Evolutionary conservation across 1,140 invertebrate species (phyloP), one percentile per base, ranked within the genome.

Genomic region (Contarinia nasturtii): DNA sequence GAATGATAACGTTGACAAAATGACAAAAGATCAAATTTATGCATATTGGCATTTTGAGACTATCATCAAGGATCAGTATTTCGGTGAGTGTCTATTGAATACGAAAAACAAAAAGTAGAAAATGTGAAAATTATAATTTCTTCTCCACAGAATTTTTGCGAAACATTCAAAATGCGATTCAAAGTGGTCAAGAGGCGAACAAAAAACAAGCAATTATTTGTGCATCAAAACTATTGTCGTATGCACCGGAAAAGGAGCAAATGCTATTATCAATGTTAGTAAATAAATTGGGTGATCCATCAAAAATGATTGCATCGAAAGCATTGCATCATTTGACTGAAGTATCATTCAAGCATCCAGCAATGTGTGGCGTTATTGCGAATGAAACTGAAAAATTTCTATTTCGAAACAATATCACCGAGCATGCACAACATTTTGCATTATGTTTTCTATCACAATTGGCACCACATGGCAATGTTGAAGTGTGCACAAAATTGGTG

Each of bases 251-350:
- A 63, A 82, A 90, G 63, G 92, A 97, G 64, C 68, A 89, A 71
- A 75, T 81, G 58, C 60, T 97, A 20, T 60, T 98, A 2, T 70
- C 73, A 1, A 73, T 80, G 55, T 64, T 98, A 20, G 80, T 96
- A 0, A 98, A 98, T 58, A 98, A 98, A 69, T 69, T 98, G 14
- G 94, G 94, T 37, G 93, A 98, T 68, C 91, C 93, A 2, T 73
- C 75, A 1, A 74, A 81, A 49, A 85, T 87, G 63, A 76, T 96
- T 1, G 86, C 85, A 1, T 83, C 90, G 0, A 88, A 89, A 66
- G 77, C 82, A 0, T 74, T 88, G 34, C 85, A 87, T 65, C 80
- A 87, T 53, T 67, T 98, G n/a, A 80, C 76, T 38, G 82, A 86
- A 56, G 61, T 96, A 2, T 66, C 95, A n/a, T 70, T 76, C 42